phyloP scores from a whole-genome alignment of 2,888 invertebrate species.

The Petrolisthes manimaculis region DNA sequence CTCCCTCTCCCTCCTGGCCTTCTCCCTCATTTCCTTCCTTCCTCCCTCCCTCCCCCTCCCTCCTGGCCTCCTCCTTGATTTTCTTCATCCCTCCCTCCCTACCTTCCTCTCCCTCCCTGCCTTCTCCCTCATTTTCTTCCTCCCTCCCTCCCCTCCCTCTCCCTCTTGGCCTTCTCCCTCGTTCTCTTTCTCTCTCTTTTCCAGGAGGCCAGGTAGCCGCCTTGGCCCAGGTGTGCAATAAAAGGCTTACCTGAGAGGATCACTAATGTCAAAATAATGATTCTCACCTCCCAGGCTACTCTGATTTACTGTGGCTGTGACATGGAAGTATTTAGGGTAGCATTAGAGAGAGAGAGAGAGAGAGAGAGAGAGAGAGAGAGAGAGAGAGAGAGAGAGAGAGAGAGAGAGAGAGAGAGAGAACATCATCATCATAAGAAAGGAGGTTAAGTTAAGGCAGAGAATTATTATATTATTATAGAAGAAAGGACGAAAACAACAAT shows the following conservation, averaged over 20 bases:
- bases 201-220: background rate
- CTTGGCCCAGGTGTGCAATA: constrained; percentile 43
- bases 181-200: background rate
- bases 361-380: background rate
- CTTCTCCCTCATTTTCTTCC: background rate
- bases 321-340: background rate
- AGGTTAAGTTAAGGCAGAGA: background rate
- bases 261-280: constrained; percentile 58
- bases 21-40: background rate
- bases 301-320: constrained; percentile 40
- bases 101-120: background rate
- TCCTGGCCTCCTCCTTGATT: background rate
- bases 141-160: background rate
- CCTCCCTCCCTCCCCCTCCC: background rate
- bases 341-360: background rate
- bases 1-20: background rate
- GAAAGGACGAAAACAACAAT: background rate
- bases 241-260: constrained; percentile 30
- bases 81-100: background rate
- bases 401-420: background rate
- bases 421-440: background rate
- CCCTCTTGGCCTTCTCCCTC: background rate
- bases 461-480: background rate
- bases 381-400: background rate
- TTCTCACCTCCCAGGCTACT: constrained; percentile 29